phyloP scores from a whole-genome alignment of 2,888 invertebrate genomes.

The Seira ritae region DNA sequence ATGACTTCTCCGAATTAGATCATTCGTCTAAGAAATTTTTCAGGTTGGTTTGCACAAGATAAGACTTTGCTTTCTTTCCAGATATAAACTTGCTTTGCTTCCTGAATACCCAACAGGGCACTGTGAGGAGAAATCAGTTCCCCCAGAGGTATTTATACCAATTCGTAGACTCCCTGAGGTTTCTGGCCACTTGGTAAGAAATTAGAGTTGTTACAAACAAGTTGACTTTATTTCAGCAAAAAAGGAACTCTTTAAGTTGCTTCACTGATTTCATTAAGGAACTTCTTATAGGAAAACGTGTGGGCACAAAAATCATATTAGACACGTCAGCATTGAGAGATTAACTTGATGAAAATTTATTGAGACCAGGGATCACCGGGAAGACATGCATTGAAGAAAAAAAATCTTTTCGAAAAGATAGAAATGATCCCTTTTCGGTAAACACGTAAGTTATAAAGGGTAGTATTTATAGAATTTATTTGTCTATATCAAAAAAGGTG shows the following conservation, averaged over 20 bases:
- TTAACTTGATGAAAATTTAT: constrained; percentile 72
- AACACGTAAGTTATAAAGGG: no score
- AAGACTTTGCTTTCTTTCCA: not conserved
- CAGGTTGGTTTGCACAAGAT: no score
- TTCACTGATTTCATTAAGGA: not conserved
- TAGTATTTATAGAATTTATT: no score
- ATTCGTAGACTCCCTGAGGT: constrained; percentile 45
- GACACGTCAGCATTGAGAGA: constrained; percentile 59
- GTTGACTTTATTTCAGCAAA: constrained; percentile 19
- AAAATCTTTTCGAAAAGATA: not conserved
- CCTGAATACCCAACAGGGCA: constrained; percentile 45
- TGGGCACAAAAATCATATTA: constrained; percentile 34
- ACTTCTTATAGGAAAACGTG: constrained; percentile 37
- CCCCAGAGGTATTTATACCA: constrained; percentile 54
- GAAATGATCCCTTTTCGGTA: not conserved
- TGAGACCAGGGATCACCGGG: constrained; percentile 61
- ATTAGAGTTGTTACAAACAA: constrained; percentile 26
- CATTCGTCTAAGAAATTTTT: not conserved
- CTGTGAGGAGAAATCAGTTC: constrained; percentile 34
- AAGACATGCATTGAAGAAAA: constrained; percentile 10
- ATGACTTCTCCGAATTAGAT: not conserved
- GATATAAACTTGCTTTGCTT: not conserved
- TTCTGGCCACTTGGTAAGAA: constrained; percentile 53
- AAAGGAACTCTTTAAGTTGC: not conserved
- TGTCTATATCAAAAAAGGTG: no score